phyloP scores from a whole-genome alignment of 2,113 vertebrate genomes.

The Cervus canadensis region DNA sequence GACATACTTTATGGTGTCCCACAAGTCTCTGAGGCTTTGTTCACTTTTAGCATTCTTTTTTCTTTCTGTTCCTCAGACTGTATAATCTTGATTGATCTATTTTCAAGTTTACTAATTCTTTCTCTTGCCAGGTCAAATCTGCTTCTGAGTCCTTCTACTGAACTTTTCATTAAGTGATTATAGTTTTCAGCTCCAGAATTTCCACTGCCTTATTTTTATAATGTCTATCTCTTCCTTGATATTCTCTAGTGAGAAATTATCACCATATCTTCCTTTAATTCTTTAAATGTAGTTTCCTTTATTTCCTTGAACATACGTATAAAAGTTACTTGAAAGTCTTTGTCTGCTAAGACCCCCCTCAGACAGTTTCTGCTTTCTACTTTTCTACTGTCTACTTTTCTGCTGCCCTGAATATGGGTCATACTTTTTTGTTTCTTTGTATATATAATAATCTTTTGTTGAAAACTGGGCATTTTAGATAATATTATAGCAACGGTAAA shows the following conservation, averaged over 20 bases:
- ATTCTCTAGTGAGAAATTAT: not conserved
- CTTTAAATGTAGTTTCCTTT: not conserved
- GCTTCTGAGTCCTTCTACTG: not conserved
- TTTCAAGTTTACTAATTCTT: not conserved
- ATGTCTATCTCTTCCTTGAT: not conserved
- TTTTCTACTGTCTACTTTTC: not conserved
- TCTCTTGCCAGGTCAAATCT: not conserved
- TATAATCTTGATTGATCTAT: not conserved
- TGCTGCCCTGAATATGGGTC: not conserved
- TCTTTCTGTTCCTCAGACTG: not conserved
- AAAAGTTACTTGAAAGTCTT: not conserved
- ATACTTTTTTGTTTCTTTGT: not conserved
- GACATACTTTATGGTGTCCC: not conserved
- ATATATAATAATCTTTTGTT: not conserved
- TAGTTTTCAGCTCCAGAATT: not conserved
- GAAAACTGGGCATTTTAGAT: not conserved
- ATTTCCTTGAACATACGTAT: not conserved
- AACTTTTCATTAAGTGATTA: slow-evolving; percentile 1
- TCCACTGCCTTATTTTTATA: not conserved
- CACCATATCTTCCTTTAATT: not conserved
- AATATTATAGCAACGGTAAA: not conserved
- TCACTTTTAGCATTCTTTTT: not conserved
- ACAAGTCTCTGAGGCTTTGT: not conserved
- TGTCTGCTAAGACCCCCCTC: not conserved
- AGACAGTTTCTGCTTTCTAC: not conserved